Percentiles rank a stretch among this genome's conserved stretches.
phyloP scores from a whole-genome alignment of 2,888 invertebrate species.

The Yponomeuta malinellus region DNA sequence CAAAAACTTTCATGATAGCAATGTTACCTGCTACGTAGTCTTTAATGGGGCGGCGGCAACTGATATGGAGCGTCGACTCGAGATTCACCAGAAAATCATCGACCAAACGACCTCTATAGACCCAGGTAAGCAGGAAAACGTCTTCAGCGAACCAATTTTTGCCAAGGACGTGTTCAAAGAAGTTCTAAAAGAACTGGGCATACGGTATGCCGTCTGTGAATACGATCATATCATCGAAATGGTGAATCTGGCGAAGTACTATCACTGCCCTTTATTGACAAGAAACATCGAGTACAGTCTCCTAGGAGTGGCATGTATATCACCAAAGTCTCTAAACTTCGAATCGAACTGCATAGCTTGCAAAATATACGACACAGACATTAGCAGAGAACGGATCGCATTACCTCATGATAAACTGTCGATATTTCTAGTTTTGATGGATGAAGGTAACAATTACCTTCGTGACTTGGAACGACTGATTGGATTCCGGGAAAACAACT shows the following conservation, averaged over 20 bases:
- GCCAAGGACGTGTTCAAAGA: slow-evolving; percentile 26
- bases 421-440: slow-evolving; percentile 6
- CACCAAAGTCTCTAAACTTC: slow-evolving; percentile 15
- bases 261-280: slow-evolving; percentile 32
- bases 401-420: slow-evolving; percentile 1
- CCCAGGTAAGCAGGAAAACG: slow-evolving; percentile 20
- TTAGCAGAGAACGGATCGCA: neutral
- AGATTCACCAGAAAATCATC: slow-evolving; percentile 25
- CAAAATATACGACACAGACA: slow-evolving; percentile 2
- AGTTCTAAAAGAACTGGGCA: slow-evolving; percentile 29
- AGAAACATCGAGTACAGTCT: slow-evolving; percentile 30
- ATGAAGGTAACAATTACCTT: slow-evolving; percentile 5
- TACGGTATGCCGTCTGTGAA: slow-evolving; percentile 31
- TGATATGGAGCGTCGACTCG: slow-evolving; percentile 21
- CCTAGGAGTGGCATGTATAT: slow-evolving; percentile 19
- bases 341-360: slow-evolving; percentile 10
- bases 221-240: slow-evolving; percentile 27
- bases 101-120: slow-evolving; percentile 19
- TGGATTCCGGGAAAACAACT: neutral
- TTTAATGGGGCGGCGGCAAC: slow-evolving; percentile 25
- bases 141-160: slow-evolving; percentile 26
- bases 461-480: neutral
- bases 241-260: slow-evolving; percentile 26
- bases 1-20: slow-evolving; percentile 18
- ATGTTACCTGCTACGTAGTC: slow-evolving; percentile 23